Evolutionary conservation across 1,140 invertebrate genomes (phyloP), one percentile per base, ranked within the genome.

Genomic region (Procambarus clarkii): DNA sequence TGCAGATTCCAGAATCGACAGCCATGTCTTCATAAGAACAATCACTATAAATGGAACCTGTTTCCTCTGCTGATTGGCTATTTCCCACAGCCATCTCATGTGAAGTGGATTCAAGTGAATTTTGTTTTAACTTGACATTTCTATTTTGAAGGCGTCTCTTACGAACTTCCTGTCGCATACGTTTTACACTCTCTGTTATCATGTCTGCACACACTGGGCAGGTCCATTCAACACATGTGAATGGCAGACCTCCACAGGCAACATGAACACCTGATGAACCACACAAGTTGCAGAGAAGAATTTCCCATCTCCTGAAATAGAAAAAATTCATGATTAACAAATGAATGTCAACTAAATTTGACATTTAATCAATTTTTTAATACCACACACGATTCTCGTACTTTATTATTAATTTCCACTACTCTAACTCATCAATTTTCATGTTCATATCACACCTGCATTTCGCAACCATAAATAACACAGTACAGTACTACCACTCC

Each of bases 251-350:
- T 21, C 89, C 89, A 86, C 89, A 91, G 1, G 74, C 58, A 3
- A 91, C 54, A 34, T 91, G 89, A 24, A 91, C 76, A 71, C 89
- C 89, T 48, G 82, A 69, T 13, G 89, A 85, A 4, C 89, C 89
- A 86, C 89, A 91, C 60, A 91, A 50, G 50, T 60, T 85, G 50
- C 89, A 91, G 74, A 91, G 82, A 7, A 91, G 76, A 54, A 91
- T 79, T 58, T 91, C 89, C 89, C 89, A 91, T 34, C 82, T 77
- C 89, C 89, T 91, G 82, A 76, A 69, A 86, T 13, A 45, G 15
- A 48, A 9, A 0, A 54, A 54, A 54, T 54, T 54, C 8, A 54
- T 1, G 50, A 54, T 9, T 54, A 13, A 34, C 1, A 34, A 34
- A 34, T 1, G 34, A 34, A 34, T 34, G 34, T 34, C 34, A 34